phyloP scores from a whole-genome alignment of 2,888 invertebrate genomes.

The Euzetes globulus region DNA sequence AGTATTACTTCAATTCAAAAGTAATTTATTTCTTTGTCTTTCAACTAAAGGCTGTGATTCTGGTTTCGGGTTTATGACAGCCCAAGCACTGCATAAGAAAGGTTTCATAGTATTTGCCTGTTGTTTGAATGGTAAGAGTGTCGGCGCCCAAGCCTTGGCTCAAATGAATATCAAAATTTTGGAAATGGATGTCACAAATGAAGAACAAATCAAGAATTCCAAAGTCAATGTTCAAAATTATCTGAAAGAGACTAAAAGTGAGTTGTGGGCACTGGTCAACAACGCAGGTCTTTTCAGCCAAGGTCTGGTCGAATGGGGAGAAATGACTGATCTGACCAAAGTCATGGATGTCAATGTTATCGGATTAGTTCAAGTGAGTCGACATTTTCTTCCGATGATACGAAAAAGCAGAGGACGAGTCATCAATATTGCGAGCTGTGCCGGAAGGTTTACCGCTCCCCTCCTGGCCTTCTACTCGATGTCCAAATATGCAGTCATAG shows the following conservation, averaged over 20 bases:
- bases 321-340: neutral
- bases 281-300: constrained; percentile 17
- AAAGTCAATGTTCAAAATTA: neutral
- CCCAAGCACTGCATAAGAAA: neutral
- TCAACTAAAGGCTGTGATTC: constrained; percentile 16
- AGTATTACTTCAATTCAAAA: neutral
- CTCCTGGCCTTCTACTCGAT: constrained; percentile 50
- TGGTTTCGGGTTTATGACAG: constrained; percentile 27
- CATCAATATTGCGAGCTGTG: constrained; percentile 48
- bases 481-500: constrained; percentile 50
- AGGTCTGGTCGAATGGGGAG: constrained; percentile 23
- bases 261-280: constrained; percentile 26
- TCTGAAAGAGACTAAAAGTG: neutral
- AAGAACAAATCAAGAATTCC: constrained; percentile 15
- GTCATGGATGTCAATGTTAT: constrained; percentile 13
- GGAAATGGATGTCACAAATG: constrained; percentile 24
- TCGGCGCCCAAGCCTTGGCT: constrained; percentile 1
- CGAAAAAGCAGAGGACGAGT: constrained; percentile 45
- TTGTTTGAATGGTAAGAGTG: constrained; percentile 14
- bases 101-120: constrained; percentile 26
- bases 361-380: constrained; percentile 5
- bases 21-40: neutral
- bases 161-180: neutral
- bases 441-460: constrained; percentile 47
- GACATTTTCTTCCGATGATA: constrained; percentile 15